These are phyloP conservation scores for Lasioglossum calceatum DNA, from an alignment of 2,888 invertebrate genomes.

Conservation along the genomic window DNA sequence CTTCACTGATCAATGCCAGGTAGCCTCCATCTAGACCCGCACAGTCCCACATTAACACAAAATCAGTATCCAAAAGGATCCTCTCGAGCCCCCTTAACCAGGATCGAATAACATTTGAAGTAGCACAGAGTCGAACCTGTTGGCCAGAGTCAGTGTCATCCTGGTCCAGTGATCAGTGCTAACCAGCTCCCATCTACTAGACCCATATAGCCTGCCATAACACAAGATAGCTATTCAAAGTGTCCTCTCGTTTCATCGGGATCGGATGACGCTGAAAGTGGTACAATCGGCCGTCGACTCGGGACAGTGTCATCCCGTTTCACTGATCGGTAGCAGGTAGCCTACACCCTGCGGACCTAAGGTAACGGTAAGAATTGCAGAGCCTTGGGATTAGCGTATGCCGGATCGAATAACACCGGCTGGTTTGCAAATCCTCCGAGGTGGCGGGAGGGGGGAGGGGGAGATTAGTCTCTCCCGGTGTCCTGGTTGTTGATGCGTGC, in stretches of 20 bases:
- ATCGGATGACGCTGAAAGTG: not conserved
- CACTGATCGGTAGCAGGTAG: not conserved
- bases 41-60: no score
- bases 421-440: not conserved
- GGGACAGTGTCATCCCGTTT: constrained; percentile 22
- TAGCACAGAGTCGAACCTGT: not conserved
- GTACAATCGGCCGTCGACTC: not conserved
- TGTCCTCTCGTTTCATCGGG: not conserved
- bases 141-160: not conserved
- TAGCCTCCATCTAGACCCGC: not conserved
- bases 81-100: not conserved
- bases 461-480: constrained; percentile 29
- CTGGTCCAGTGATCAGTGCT: not conserved
- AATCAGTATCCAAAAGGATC: not conserved
- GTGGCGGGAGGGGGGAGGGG: no score
- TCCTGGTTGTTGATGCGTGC: constrained; percentile 49
- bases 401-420: constrained; percentile 13
- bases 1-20: not conserved
- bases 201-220: not conserved
- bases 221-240: not conserved
- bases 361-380: not conserved
- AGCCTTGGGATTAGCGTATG: not conserved
- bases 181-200: not conserved
- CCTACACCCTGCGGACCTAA: not conserved
- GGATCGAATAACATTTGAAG: not conserved